Evolutionary conservation across 2,797 vertebrate genomes (phyloP), one percentile per base, ranked within the genome.

Genomic region (Zalophus californianus): DNA sequence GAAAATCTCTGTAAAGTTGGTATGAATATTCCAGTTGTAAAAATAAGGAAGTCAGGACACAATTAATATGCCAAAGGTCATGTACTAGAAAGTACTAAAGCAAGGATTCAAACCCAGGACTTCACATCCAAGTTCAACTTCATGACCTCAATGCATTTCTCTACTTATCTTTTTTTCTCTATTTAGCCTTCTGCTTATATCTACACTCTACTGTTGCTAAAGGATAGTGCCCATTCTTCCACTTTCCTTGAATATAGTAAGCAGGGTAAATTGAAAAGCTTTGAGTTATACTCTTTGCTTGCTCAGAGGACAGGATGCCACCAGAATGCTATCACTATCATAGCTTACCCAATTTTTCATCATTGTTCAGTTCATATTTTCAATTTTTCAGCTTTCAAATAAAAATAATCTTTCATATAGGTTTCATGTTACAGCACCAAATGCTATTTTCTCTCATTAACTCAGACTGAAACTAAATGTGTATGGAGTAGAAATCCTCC

Each of bases 401-500:
- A 95, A 93, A 90, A 92, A 96, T 85, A 94, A 91, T 89, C 15
- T 90, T 86, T 94, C 23, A 48, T 78, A 48, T 8, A 73, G 38
- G 3, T 93, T 97, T 88, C 32, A 82, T 89, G 60, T 88, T 96
- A 85, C n/a, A 86, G 18, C 82, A 83, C 91, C 73, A 96, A 82
- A 91, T 91, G 66, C 64, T 91, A 89, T 93, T 94, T 96, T 97
- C 44, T 93, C 25, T 87, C 73, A 88, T 94, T 92, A 90, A 73
- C 87, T 94, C 38, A 82, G 68, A 16, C 38, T 80, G 70, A 96
- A 95, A 83, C 29, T 58, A 66, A 96, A 80, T 88, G 32, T 86
- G 32, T 35, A 87, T 82, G 35, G 82, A 52, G 60, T 70, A 52
- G 38, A 96, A 91, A 82, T 91, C 4, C 29, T 96, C 95, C 77